Percentiles rank a stretch among this genome's conserved stretches.
Conservation (phyloP, 2,113 vertebrate genomes). For the Oenanthe oenanthe region DNA sequence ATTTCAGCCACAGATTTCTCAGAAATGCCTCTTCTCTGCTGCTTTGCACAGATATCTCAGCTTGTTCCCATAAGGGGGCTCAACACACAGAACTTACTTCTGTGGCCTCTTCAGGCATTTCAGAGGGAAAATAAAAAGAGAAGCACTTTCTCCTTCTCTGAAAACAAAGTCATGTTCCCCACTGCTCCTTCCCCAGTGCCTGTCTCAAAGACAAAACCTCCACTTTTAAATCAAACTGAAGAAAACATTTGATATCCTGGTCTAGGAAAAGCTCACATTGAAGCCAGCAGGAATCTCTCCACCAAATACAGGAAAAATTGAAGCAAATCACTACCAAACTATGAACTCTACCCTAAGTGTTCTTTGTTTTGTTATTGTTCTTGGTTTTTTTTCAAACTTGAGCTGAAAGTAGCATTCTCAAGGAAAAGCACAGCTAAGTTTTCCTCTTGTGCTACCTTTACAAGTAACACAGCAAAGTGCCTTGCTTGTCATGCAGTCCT, state of each 20-base stretch:
- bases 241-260: neutral
- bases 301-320: neutral
- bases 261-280: neutral
- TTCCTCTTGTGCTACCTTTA: neutral
- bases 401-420: neutral
- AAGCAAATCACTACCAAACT: neutral
- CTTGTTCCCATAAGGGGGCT: neutral
- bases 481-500: neutral
- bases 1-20: neutral
- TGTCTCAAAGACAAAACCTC: conserved; percentile 4
- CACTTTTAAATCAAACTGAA: neutral
- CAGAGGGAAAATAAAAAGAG: neutral
- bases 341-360: neutral
- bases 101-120: neutral
- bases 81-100: neutral
- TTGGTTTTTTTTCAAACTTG: neutral
- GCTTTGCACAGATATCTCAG: neutral
- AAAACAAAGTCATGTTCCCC: neutral
- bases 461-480: neutral
- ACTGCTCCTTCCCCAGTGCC: neutral
- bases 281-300: neutral
- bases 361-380: neutral
- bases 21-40: neutral
- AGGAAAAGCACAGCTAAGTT: neutral
- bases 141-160: neutral